Conservation (phyloP, 2,113 vertebrate species). For the Neotoma lepida region DNA sequence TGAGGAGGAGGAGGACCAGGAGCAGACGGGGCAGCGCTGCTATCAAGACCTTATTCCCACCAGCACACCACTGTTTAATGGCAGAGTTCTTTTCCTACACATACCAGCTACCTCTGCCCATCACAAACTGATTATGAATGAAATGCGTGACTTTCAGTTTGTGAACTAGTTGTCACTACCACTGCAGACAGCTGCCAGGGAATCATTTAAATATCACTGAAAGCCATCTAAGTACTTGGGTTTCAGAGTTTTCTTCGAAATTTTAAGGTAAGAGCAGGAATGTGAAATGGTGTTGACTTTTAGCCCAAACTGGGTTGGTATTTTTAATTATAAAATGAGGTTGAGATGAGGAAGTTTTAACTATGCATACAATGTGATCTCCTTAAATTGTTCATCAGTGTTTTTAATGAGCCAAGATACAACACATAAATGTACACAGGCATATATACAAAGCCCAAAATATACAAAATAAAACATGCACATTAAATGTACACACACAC, state of each 20-base stretch:
- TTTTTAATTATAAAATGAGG: neutral
- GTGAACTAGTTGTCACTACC: conserved; percentile 34
- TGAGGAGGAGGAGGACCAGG: too few species aligned
- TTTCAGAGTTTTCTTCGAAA: conserved; percentile 50
- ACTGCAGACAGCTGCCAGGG: neutral
- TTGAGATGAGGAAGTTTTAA: neutral
- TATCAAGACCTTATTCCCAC: neutral
- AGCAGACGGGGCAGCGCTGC: neutral
- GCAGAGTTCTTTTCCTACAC: conserved; percentile 28
- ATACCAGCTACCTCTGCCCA: conserved; percentile 19
- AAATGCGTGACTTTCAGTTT: conserved; percentile 49
- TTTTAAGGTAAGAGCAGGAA: neutral
- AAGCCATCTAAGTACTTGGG: neutral
- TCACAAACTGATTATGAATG: conserved; percentile 40
- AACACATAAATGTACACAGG: neutral
- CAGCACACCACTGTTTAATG: neutral
- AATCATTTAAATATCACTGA: conserved; percentile 41
- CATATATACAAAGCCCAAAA: neutral
- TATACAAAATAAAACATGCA: neutral
- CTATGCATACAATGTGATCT: conserved; percentile 27
- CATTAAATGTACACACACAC: conserved; percentile 4
- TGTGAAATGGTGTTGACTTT: neutral
- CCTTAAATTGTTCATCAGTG: neutral
- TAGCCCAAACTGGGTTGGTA: neutral
- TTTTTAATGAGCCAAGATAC: conserved; percentile 15